Evolutionary conservation across 2,113 vertebrate species (phyloP).

Genomic region (Mormoops blainvillei): DNA sequence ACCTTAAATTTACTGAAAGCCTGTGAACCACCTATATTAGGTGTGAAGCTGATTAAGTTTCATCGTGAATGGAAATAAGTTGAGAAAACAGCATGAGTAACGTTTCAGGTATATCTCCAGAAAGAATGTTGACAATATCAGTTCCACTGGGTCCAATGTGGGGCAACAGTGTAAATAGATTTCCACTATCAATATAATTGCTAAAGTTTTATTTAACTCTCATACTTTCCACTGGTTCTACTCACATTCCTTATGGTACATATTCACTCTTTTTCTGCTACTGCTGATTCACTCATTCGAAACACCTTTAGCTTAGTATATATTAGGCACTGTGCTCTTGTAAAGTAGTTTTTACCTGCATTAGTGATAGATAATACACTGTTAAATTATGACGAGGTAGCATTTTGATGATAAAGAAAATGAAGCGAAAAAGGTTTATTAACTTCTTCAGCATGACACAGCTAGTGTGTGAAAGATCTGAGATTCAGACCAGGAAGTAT

Average conservation of each 20-base stretch:
- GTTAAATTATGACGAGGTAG: background rate
- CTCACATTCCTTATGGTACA: background rate
- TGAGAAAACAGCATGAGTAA: constrained; percentile 27
- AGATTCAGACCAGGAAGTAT: background rate
- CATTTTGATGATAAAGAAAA: background rate
- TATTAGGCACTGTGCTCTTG: background rate
- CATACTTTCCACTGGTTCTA: background rate
- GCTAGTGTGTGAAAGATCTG: background rate
- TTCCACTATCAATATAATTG: background rate
- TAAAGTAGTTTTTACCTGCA: background rate
- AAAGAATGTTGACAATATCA: background rate
- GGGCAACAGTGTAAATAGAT: background rate
- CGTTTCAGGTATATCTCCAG: background rate
- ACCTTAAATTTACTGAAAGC: constrained; percentile 73
- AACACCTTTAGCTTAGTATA: background rate
- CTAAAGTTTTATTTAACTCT: background rate
- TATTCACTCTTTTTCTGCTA: background rate
- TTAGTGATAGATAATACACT: background rate
- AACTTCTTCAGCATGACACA: background rate
- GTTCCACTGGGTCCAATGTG: background rate
- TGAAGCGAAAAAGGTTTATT: background rate
- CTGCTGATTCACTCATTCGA: background rate
- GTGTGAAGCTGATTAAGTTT: constrained; percentile 66
- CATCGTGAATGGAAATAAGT: constrained; percentile 51
- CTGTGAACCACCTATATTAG: constrained; percentile 70